phyloP scores from a whole-genome alignment of 1,140 invertebrate species.

The Solen grandis region DNA sequence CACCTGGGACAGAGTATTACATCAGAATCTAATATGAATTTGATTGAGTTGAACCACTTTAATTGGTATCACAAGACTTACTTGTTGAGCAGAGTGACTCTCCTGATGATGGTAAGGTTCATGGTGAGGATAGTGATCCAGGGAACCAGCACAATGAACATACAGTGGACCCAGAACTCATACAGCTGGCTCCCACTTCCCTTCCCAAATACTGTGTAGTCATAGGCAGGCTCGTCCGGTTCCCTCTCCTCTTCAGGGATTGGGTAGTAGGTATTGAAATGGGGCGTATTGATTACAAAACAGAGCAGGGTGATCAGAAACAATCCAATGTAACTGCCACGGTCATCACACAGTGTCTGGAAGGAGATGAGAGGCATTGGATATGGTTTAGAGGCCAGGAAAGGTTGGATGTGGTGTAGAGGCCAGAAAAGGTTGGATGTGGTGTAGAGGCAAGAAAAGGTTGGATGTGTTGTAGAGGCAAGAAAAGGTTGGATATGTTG shows the following conservation, averaged over 20 bases:
- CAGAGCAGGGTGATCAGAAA: constrained; percentile 46
- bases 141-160: constrained; percentile 65
- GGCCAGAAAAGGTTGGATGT: no score
- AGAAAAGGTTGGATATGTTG: no score
- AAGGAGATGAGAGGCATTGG: no score
- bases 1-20: no score
- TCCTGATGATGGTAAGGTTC: constrained; percentile 62
- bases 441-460: no score
- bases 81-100: constrained; percentile 19
- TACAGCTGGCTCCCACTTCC: constrained; percentile 51
- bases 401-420: no score
- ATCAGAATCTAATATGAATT: no score
- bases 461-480: no score
- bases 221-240: constrained; percentile 30
- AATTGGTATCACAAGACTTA: no score
- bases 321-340: constrained; percentile 52
- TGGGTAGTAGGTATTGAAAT: constrained; percentile 60
- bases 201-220: constrained; percentile 55
- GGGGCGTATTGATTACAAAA: constrained; percentile 57
- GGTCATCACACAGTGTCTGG: constrained; percentile 60
- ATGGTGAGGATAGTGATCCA: constrained; percentile 63
- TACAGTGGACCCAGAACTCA: constrained; percentile 71
- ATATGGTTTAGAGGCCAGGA: background rate
- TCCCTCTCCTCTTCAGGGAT: constrained; percentile 1
- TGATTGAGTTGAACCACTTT: no score